Evolutionary conservation across 30 jellyfish, hydroid and myxozoan genomes (phyloP), one percentile per base, ranked within the genome.

Genomic region (Aurelia aurita): DNA sequence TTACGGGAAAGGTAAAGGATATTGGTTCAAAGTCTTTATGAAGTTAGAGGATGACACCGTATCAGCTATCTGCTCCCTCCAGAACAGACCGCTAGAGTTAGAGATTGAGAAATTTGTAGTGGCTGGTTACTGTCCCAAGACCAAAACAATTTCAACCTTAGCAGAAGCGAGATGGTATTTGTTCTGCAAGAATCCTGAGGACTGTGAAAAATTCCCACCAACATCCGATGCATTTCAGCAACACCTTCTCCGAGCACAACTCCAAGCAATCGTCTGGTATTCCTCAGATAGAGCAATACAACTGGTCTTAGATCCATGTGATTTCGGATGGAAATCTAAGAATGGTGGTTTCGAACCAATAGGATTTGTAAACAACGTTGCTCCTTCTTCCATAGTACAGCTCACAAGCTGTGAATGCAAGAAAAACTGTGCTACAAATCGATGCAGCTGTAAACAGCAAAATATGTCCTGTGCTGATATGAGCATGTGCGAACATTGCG

Each of bases 241-340:
- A 35, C 84, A 72, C 69, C 69, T 72, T 72, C 84, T 72, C 39
- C 72, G 72, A 55, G 84, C 84, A 72, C 84, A 43, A 68, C 63
- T 68, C 51, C 80, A 68, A 26, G 80, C 80, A 68, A 19, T 43
- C 62, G 80, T 68, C 80, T 68, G 62, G 80, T 43, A 68, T 43
- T 68, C 80, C 80, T 68, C 80, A 72, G 84, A 72, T 47, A 15
- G 67, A 9, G 84, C 84, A 72, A 72, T n/a, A 7, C 69, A 72
- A 44, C 84, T 72, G 34, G 72, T 72, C 34, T 72, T 72, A 55
- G 84, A 72, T 44, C 84, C 72, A 72, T 46, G 84, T 72, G 84
- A 72, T 51, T 72, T 72, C 69, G 72, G 84, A 55, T 44, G 28
- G 84, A 72, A 46, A 72, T 72, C 70, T 35, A 72, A 47, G 72